Percentiles rank a stretch among this genome's conserved stretches.
Evolutionary conservation across 2,797 vertebrate genomes (phyloP).

Genomic region (Notolepis coatsorum): DNA sequence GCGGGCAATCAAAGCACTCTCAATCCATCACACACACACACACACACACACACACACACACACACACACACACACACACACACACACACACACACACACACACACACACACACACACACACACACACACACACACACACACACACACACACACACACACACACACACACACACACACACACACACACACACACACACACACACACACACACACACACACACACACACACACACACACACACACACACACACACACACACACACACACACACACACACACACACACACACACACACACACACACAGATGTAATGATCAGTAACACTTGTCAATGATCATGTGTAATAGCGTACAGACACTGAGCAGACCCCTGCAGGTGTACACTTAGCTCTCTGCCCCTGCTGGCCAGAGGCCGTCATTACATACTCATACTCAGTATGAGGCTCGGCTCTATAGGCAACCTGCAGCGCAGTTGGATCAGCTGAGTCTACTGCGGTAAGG

Average conservation of each 20-base stretch:
- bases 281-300: constrained; percentile 45
- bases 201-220: constrained; percentile 43
- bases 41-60: constrained; percentile 46
- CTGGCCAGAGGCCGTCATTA: constrained; percentile 9
- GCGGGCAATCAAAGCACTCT: constrained; percentile 40
- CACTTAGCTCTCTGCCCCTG: constrained; percentile 20
- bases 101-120: constrained; percentile 42
- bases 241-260: constrained; percentile 42
- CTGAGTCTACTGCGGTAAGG: constrained; percentile 36
- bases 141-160: constrained; percentile 45
- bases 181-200: constrained; percentile 46
- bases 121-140: constrained; percentile 49
- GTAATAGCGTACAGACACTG: constrained; percentile 41
- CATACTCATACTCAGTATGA: constrained; percentile 20
- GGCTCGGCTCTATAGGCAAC: constrained; percentile 19
- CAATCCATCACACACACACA: constrained; percentile 45
- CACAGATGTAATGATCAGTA: constrained; percentile 54
- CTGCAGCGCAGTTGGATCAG: neutral
- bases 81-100: constrained; percentile 50
- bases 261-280: constrained; percentile 49
- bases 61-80: constrained; percentile 43
- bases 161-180: constrained; percentile 48
- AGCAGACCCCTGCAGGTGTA: neutral
- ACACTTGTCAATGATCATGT: constrained; percentile 52
- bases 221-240: constrained; percentile 50